These are phyloP conservation scores for Lynx canadensis DNA, from an alignment of 2,113 vertebrate genomes.

Conservation along the genomic window DNA sequence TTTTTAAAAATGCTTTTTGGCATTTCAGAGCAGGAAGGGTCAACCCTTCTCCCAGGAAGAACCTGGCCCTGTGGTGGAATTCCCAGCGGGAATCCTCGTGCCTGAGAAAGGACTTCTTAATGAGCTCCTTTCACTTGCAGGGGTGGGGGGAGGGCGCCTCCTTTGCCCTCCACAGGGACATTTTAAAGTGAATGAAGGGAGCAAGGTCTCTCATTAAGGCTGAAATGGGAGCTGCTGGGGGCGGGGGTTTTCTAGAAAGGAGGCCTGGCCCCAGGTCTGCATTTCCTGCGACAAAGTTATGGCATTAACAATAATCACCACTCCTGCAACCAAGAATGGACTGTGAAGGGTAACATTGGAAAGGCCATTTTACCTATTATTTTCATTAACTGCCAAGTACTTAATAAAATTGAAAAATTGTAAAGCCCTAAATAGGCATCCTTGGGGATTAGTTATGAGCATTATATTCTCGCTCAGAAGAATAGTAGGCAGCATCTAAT, in stretches of 20 bases:
- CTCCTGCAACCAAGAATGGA: neutral
- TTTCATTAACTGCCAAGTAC: neutral
- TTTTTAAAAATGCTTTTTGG: neutral
- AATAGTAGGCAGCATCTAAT: neutral
- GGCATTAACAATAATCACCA: neutral
- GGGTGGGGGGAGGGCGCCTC: neutral
- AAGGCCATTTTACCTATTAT: constrained; percentile 12
- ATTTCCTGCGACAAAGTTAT: constrained; percentile 69
- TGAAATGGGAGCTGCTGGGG: constrained; percentile 50
- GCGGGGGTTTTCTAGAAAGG: neutral
- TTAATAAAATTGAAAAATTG: constrained; percentile 7
- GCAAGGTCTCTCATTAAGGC: constrained; percentile 58
- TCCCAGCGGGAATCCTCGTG: constrained; percentile 55
- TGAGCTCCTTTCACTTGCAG: constrained; percentile 73
- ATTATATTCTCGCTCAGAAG: neutral
- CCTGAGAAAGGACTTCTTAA: constrained; percentile 48
- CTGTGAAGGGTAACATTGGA: neutral
- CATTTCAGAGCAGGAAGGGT: neutral
- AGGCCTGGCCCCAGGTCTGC: constrained; percentile 27
- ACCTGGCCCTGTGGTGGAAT: constrained; percentile 2
- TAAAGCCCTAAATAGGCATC: neutral
- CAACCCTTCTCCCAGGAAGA: neutral
- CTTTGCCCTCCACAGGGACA: constrained; percentile 19
- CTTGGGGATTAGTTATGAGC: neutral
- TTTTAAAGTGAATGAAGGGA: constrained; percentile 79